Conservation (phyloP, 2,797 vertebrate genomes). For the Sebastiscus albofasciatus region DNA sequence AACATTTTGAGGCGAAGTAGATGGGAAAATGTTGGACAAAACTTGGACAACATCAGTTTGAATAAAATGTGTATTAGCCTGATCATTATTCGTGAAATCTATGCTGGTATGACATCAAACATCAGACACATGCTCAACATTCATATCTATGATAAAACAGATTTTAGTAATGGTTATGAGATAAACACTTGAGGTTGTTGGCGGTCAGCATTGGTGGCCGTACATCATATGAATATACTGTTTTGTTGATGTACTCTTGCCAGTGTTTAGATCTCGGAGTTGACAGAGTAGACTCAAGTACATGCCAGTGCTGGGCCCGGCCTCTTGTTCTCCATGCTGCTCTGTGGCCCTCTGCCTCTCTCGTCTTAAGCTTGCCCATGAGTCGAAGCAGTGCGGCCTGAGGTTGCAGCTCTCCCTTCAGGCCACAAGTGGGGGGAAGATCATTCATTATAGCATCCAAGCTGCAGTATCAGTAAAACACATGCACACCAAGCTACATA, state of each 20-base stretch:
- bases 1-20: neutral
- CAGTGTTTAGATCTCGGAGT: neutral
- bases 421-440: slow-evolving; percentile 56
- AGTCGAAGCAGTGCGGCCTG: slow-evolving; percentile 48
- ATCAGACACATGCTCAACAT: neutral
- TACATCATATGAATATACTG: slow-evolving; percentile 46
- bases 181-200: neutral
- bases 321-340: neutral
- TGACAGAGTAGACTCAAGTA: slow-evolving; percentile 23
- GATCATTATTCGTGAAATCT: neutral
- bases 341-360: neutral
- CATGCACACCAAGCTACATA: neutral
- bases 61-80: neutral
- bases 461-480: neutral
- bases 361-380: slow-evolving; percentile 1
- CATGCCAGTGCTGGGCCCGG: neutral
- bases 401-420: slow-evolving; percentile 49
- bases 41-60: neutral
- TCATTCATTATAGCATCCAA: neutral
- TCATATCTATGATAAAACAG: neutral
- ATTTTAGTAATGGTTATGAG: neutral
- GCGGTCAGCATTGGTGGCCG: neutral
- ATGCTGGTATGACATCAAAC: neutral
- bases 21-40: neutral
- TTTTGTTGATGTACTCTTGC: slow-evolving; percentile 18